A percentile compares a stretch with the other conserved stretches of the same genome.
These are phyloP conservation scores for Puntigrus tetrazona DNA, from an alignment of 2,113 vertebrate species.

Conservation along the genomic window DNA sequence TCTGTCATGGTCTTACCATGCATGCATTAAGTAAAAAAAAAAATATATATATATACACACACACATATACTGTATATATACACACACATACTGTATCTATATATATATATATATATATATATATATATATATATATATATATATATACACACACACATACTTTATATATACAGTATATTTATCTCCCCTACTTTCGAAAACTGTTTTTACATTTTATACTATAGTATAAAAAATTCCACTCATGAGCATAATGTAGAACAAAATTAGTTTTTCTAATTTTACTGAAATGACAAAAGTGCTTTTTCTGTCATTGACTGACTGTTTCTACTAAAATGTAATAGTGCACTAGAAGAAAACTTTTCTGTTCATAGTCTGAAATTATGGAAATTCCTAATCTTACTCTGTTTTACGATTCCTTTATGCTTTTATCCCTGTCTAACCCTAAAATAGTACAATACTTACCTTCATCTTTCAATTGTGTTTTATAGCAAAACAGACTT, in stretches of 20 bases:
- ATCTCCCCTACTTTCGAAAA: no score
- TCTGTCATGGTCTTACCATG: background rate
- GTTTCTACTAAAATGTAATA: background rate
- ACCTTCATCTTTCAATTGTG: background rate
- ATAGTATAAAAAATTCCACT: background rate
- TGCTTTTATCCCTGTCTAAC: background rate
- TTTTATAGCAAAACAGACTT: conserved; percentile 63
- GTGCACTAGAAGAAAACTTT: background rate
- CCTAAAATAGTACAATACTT: conserved; percentile 38
- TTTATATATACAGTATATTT: no score
- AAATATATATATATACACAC: background rate
- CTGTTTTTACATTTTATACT: no score
- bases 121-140: no score
- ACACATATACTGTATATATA: background rate
- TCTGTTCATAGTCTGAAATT: background rate
- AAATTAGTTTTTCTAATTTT: background rate
- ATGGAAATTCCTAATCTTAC: background rate
- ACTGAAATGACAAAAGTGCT: background rate
- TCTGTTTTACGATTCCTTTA: background rate
- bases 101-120: background rate
- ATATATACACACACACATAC: no score
- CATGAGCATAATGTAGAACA: background rate
- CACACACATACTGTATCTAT: no score
- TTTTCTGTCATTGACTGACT: background rate
- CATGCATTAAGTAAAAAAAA: background rate